phyloP scores from a whole-genome alignment of 1,140 invertebrate species.

The Lepidurus apus region DNA sequence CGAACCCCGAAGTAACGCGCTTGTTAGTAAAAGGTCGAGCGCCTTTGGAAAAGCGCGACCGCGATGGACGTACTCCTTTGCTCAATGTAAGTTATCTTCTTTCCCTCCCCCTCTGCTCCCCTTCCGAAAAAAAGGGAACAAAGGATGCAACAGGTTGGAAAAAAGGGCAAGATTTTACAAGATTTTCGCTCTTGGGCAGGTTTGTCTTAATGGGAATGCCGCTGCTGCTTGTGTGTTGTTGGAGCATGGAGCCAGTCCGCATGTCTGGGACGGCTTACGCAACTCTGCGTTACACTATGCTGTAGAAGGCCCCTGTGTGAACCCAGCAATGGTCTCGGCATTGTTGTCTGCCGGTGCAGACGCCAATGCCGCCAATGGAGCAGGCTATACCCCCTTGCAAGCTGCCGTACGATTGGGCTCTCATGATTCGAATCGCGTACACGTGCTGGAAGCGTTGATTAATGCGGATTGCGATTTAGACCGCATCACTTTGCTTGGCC shows the following conservation, averaged over 20 bases:
- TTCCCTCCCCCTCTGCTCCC: not conserved
- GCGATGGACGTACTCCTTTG: constrained; percentile 30
- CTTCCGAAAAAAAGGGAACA: too few relatives aligned
- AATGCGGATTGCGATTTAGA: constrained; percentile 26
- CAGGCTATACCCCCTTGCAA: constrained; percentile 31
- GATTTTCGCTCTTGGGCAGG: constrained; percentile 4
- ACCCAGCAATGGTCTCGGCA: constrained; percentile 19
- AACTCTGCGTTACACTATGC: constrained; percentile 34
- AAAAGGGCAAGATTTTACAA: not conserved
- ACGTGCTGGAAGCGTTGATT: not conserved
- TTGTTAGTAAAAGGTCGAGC: constrained; percentile 25
- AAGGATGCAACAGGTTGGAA: not conserved
- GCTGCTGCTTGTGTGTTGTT: constrained; percentile 28
- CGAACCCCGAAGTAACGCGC: constrained; percentile 24
- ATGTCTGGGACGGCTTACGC: constrained; percentile 23
- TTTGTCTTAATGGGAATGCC: constrained; percentile 6
- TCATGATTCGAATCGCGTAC: constrained; percentile 8
- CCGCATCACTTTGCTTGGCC: constrained; percentile 28
- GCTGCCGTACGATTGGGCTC: constrained; percentile 24
- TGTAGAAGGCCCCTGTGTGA: not conserved
- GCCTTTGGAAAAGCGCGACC: constrained; percentile 27
- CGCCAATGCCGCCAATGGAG: constrained; percentile 30
- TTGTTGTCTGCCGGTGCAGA: constrained; percentile 31
- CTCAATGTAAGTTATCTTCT: constrained; percentile 10
- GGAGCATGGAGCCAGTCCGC: constrained; percentile 27